Conservation (phyloP, 1,140 invertebrate species). For the Glomeris maerens region DNA sequence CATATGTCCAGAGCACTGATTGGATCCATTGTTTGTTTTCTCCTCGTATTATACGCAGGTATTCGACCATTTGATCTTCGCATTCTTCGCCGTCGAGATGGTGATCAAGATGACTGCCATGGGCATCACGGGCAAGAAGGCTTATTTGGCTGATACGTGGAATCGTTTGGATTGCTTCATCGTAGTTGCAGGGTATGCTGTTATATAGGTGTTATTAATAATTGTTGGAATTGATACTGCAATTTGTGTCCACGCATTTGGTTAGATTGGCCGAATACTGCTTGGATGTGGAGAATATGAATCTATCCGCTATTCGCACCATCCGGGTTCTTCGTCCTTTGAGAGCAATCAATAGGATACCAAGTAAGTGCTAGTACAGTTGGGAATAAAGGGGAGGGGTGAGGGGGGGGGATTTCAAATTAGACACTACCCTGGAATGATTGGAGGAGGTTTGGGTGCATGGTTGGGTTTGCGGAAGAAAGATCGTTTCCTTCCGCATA, state of each 20-base stretch:
- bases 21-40: not conserved
- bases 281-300: constrained; percentile 91
- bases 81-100: constrained; percentile 93
- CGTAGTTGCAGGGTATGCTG: constrained; percentile 87
- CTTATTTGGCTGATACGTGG: constrained; percentile 95
- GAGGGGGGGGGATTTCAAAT: too few relatives aligned
- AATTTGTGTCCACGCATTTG: too few relatives aligned
- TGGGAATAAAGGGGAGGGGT: too few relatives aligned
- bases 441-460: too few relatives aligned
- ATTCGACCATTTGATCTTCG: constrained; percentile 97
- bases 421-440: too few relatives aligned
- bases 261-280: constrained; percentile 61
- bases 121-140: constrained; percentile 87
- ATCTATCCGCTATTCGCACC: constrained; percentile 92
- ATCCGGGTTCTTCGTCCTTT: constrained; percentile 90
- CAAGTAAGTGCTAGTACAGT: constrained; percentile 94
- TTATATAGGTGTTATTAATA: too few relatives aligned
- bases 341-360: constrained; percentile 97
- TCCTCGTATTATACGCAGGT: constrained; percentile 55
- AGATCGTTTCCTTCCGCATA: too few relatives aligned
- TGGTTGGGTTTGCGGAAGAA: too few relatives aligned
- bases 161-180: constrained; percentile 98
- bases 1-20: not conserved
- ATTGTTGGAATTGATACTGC: too few relatives aligned
- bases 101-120: constrained; percentile 96